phyloP scores from a whole-genome alignment of 2,113 vertebrate species.

The Machaerirhynchus nigripectus region DNA sequence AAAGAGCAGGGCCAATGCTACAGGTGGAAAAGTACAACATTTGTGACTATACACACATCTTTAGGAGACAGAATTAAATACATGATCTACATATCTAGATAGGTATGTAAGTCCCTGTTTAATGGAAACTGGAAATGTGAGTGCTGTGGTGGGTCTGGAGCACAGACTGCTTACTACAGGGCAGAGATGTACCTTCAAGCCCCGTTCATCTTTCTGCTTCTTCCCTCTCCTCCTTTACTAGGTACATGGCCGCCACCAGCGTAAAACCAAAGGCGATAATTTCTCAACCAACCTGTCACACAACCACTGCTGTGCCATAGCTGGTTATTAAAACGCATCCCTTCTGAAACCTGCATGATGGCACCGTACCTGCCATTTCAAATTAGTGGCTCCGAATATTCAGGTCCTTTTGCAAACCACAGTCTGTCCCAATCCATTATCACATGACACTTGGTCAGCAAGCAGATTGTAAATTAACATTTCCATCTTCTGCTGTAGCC shows the following conservation, averaged over 20 bases:
- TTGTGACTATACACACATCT: neutral
- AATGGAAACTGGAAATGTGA: neutral
- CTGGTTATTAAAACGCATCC: neutral
- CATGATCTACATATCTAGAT: neutral
- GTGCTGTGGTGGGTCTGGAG: neutral
- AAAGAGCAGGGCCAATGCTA: neutral
- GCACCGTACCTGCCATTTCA: conserved; percentile 23
- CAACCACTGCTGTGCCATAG: rapidly evolving
- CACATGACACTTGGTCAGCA: conserved; percentile 54
- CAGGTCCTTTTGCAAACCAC: conserved; percentile 29
- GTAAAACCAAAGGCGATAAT: neutral
- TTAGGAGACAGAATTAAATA: neutral
- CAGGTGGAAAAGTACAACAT: neutral
- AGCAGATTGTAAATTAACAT: conserved; percentile 67
- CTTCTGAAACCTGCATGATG: neutral
- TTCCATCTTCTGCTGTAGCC: conserved; percentile 51
- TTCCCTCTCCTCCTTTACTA: neutral
- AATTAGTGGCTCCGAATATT: conserved; percentile 15
- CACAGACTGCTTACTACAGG: neutral
- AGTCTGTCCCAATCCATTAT: conserved; percentile 55
- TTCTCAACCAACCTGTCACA: neutral
- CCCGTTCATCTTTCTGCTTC: neutral
- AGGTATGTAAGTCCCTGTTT: neutral
- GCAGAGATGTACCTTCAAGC: neutral
- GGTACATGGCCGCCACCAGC: rapidly evolving